These are phyloP conservation scores for Hedya salicella DNA, from an alignment of 2,888 invertebrate species.

Conservation along the genomic window DNA sequence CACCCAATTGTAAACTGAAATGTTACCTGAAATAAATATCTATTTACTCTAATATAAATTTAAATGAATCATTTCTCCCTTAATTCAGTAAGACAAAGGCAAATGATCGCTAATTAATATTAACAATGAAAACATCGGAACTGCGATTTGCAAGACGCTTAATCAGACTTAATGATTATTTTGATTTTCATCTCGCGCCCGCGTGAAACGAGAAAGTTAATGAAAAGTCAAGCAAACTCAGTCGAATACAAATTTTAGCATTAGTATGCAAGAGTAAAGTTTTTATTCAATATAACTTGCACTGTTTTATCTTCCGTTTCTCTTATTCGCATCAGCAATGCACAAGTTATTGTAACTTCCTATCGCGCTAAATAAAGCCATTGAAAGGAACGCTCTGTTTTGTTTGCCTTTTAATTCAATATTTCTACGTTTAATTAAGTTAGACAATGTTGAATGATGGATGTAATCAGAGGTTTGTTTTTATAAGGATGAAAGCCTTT, in stretches of 20 bases:
- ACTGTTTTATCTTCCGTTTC: slow-evolving; percentile 77
- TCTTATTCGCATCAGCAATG: slow-evolving; percentile 72
- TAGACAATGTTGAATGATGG: slow-evolving; percentile 29
- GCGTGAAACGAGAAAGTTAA: slow-evolving; percentile 77
- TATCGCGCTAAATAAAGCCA: slow-evolving; percentile 58
- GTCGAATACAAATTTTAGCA: slow-evolving; percentile 81
- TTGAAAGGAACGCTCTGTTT: slow-evolving; percentile 49
- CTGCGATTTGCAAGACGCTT: slow-evolving; percentile 68
- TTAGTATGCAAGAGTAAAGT: slow-evolving; percentile 84
- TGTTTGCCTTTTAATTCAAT: slow-evolving; percentile 56
- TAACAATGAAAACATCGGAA: slow-evolving; percentile 63
- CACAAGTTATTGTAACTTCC: slow-evolving; percentile 66
- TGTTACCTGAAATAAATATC: slow-evolving; percentile 40
- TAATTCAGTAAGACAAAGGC: slow-evolving; percentile 49
- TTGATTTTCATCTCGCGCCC: slow-evolving; percentile 78
- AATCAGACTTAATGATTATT: slow-evolving; percentile 79
- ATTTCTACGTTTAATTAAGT: slow-evolving; percentile 42
- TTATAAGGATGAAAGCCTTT: slow-evolving; percentile 14
- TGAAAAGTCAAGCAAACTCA: slow-evolving; percentile 82
- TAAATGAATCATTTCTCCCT: slow-evolving; percentile 27
- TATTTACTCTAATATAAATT: slow-evolving; percentile 34
- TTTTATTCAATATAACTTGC: slow-evolving; percentile 83
- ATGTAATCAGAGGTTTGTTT: slow-evolving; percentile 34
- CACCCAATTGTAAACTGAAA: slow-evolving; percentile 31
- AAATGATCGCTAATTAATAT: slow-evolving; percentile 59